phyloP scores from a whole-genome alignment of 64 coral and sea anemone genomes.

The Stichodactyla mertensii region DNA sequence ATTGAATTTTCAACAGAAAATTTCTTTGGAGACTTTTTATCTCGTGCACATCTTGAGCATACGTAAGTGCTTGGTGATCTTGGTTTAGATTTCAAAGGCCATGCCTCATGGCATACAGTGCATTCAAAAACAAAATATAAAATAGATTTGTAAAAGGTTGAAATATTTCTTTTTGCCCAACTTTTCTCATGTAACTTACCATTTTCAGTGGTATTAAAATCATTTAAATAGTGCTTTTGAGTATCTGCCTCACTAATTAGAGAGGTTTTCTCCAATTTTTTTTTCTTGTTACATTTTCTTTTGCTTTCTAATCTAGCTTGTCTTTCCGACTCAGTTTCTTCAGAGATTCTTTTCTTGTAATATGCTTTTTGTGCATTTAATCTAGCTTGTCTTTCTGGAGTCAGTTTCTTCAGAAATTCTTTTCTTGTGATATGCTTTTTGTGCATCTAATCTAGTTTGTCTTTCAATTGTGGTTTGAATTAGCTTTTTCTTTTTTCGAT shows the following conservation, averaged over 20 bases:
- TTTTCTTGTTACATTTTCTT: background rate
- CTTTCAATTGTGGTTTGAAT: no score
- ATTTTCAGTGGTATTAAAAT: conserved; percentile 19
- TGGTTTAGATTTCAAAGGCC: no score
- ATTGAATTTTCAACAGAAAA: background rate
- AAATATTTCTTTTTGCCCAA: conserved; percentile 26
- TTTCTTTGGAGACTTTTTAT: conserved; percentile 28
- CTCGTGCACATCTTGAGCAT: conserved; percentile 12
- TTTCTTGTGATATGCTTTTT: background rate
- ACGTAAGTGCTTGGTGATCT: background rate
- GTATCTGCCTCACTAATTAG: background rate
- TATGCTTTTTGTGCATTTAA: conserved; percentile 20
- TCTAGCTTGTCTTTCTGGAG: conserved; percentile 14
- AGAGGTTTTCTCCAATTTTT: background rate
- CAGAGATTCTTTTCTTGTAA: conserved; percentile 8
- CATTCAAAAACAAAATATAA: conserved; percentile 23
- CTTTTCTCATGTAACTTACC: conserved; percentile 15
- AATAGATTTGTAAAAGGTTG: conserved; percentile 23
- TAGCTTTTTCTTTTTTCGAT: no score
- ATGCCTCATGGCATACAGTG: background rate
- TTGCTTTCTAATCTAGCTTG: background rate
- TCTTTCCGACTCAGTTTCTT: background rate
- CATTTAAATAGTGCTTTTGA: conserved; percentile 31
- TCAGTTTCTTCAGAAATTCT: conserved; percentile 19
- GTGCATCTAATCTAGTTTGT: conserved; percentile 15